These are phyloP conservation scores for Trematomus loennbergii DNA, from an alignment of 2,113 vertebrate species.

Conservation along the genomic window DNA sequence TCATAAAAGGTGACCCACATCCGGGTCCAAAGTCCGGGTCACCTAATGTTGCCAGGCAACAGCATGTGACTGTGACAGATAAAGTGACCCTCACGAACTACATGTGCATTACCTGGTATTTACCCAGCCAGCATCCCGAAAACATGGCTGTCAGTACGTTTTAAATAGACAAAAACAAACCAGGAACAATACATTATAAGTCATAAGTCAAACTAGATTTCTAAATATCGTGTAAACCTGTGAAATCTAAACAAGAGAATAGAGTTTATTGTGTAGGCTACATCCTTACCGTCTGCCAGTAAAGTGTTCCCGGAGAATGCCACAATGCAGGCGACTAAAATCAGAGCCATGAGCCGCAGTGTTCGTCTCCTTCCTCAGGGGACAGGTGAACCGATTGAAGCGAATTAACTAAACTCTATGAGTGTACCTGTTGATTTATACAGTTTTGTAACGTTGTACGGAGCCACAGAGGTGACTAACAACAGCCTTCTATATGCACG, in stretches of 20 bases:
- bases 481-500: slow-evolving; percentile 3
- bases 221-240: background rate
- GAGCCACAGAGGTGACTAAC: background rate
- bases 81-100: slow-evolving; percentile 29
- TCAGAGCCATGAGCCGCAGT: slow-evolving; percentile 54
- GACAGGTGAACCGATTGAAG: background rate
- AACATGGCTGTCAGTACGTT: background rate
- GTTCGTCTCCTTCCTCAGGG: slow-evolving; percentile 15
- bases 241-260: background rate
- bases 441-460: background rate
- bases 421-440: background rate
- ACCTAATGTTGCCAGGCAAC: slow-evolving; percentile 49
- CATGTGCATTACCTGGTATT: slow-evolving; percentile 39
- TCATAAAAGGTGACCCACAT: slow-evolving; percentile 12
- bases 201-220: background rate
- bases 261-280: background rate
- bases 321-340: slow-evolving; percentile 50
- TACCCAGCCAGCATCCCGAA: slow-evolving; percentile 10
- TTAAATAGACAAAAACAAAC: background rate
- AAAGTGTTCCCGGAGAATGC: slow-evolving; percentile 25
- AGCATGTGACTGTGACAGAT: slow-evolving; percentile 58
- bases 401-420: background rate
- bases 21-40: slow-evolving; percentile 64
- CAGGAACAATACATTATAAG: background rate
- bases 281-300: slow-evolving; percentile 57